Base-by-base conservation (phyloP, 2,797 vertebrate genomes). In the Spinus olivaceus region DNA sequence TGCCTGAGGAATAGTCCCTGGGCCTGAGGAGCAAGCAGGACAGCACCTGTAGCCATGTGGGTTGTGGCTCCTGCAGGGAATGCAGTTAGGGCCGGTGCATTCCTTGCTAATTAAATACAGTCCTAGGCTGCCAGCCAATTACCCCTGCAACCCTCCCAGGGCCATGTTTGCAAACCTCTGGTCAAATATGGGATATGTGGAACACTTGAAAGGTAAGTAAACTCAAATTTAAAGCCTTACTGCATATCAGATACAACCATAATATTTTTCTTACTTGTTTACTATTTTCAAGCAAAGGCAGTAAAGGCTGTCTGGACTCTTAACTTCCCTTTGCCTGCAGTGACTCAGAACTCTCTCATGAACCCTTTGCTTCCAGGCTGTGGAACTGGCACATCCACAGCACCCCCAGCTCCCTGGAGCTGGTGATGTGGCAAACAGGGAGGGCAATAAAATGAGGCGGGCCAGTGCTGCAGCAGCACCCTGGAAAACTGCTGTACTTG, bases 71-170 rank as follows among this genome's bases (percentile, higher is more conserved):
- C 65, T 51, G 22, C 37, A 50, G 79, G n/a, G 77, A 90, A 81
- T 18, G 32, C 61, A 56, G 86, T 69, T 49, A 33, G 4, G 5
- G 46, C 41, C 0, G 0, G 20, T 66, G 88, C 81, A 79, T 86
- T 95, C 92, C 86, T 95, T 61, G 53, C 63, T 93, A 87, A 94
- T 84, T 81, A 90, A 94, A 86, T 21, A 49, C 86, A 93, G 84
- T 59, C 71, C 79, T 33, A 81, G 88, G 73, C 83, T 88, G 44
- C 35, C 5, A 64, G 77, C 50, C 73, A 76, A 4, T 57, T 81
- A 50, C 32, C 70, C 66, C 82, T 92, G 63, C 53, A 89, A 57
- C 16, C 65, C 32, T 93, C 49, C 39, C 28, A n/a, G 19, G n/a
- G 64, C 86, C 65, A 57, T 2, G 2, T 87, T 64, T 77, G 59